These are phyloP conservation scores for Oreocharis arfaki DNA, from an alignment of 2,113 vertebrate genomes.

Conservation along the genomic window DNA sequence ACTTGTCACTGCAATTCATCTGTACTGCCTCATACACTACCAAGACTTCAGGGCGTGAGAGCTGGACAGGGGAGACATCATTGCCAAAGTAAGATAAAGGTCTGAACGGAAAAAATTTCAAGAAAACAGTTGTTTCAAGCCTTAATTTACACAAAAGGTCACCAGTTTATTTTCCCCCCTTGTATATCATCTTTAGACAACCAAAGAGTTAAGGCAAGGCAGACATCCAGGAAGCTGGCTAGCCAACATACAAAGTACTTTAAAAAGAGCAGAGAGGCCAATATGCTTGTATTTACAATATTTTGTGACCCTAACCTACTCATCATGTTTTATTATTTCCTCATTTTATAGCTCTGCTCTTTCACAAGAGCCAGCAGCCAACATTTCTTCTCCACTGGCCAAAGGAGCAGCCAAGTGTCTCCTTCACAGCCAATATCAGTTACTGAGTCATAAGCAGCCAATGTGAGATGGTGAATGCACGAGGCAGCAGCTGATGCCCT, in stretches of 20 bases:
- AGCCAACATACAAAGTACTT: neutral
- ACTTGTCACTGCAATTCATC: neutral
- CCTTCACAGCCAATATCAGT: slow-evolving; percentile 17
- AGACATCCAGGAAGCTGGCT: neutral
- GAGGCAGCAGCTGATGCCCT: slow-evolving; percentile 53
- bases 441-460: slow-evolving; percentile 36
- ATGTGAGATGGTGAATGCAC: neutral
- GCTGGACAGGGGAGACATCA: neutral
- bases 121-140: neutral
- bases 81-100: neutral
- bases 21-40: neutral
- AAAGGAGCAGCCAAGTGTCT: slow-evolving; percentile 41
- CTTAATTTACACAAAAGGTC: neutral
- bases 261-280: neutral
- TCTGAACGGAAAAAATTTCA: neutral
- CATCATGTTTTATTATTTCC: slow-evolving; percentile 43
- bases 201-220: neutral
- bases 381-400: neutral
- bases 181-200: neutral
- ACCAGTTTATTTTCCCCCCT: neutral
- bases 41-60: neutral
- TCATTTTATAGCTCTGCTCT: slow-evolving; percentile 31
- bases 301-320: slow-evolving; percentile 50
- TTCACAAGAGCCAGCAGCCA: neutral
- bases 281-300: slow-evolving; percentile 33